Percentiles rank a stretch among this genome's conserved stretches.
These are phyloP conservation scores for Myiopsitta monachus DNA, from an alignment of 2,113 vertebrate species.

Conservation along the genomic window DNA sequence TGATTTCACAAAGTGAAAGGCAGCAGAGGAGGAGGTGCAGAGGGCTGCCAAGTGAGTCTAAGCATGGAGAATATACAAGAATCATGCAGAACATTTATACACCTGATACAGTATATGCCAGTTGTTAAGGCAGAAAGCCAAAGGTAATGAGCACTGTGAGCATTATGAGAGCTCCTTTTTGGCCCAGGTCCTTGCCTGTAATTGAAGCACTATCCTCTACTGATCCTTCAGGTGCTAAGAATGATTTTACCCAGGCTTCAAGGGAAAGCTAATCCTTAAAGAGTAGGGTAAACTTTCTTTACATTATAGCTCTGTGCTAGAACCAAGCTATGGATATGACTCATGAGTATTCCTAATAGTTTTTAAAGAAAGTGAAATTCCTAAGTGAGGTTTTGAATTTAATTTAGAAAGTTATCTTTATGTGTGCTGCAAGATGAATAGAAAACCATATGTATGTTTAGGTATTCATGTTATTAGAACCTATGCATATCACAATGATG, in stretches of 20 bases:
- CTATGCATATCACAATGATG: background rate
- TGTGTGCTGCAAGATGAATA: background rate
- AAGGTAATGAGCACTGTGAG: slow-evolving; percentile 85
- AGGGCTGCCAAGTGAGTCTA: slow-evolving; percentile 40
- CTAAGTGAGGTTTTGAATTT: slow-evolving; percentile 35
- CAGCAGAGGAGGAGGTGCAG: background rate
- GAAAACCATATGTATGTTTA: background rate
- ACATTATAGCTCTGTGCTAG: slow-evolving; percentile 61
- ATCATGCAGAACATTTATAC: slow-evolving; percentile 75
- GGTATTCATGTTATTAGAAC: background rate
- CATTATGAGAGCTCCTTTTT: slow-evolving; percentile 62
- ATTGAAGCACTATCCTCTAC: slow-evolving; percentile 76
- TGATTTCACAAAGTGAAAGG: background rate
- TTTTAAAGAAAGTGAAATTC: slow-evolving; percentile 61
- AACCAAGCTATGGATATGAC: slow-evolving; percentile 35
- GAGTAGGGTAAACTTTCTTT: slow-evolving; percentile 58
- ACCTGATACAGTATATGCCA: slow-evolving; percentile 77
- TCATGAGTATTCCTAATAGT: slow-evolving; percentile 65
- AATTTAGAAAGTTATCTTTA: slow-evolving; percentile 37
- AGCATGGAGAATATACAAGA: slow-evolving; percentile 68
- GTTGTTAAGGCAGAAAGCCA: slow-evolving; percentile 84
- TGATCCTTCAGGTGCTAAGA: slow-evolving; percentile 77
- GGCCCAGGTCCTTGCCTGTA: slow-evolving; percentile 62
- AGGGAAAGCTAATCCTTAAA: slow-evolving; percentile 60
- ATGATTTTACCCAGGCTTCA: slow-evolving; percentile 70